Evolutionary conservation across 2,113 vertebrate species (phyloP).

Genomic region (Danio rerio): DNA sequence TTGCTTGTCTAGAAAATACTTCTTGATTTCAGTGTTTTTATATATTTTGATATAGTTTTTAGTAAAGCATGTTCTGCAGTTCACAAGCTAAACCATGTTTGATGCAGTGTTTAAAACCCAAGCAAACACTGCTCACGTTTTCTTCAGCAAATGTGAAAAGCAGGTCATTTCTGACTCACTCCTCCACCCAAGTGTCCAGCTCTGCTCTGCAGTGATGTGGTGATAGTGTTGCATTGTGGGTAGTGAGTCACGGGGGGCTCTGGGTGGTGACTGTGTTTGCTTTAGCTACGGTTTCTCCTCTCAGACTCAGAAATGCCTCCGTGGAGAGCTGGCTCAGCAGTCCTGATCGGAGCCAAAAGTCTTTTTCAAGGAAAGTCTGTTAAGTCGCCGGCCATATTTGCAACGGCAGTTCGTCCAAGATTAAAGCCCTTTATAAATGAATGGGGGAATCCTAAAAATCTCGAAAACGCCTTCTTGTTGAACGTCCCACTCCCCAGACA

Average conservation of each 20-base stretch:
- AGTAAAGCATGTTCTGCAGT: too few species aligned
- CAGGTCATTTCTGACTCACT: background rate
- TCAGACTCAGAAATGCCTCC: conserved; percentile 73
- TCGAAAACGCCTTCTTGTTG: too few species aligned
- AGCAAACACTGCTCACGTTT: background rate
- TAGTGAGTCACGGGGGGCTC: conserved; percentile 24
- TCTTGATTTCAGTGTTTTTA: too few species aligned
- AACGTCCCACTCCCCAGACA: too few species aligned
- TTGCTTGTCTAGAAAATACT: too few species aligned
- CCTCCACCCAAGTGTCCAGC: background rate
- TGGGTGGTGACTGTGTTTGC: conserved; percentile 68
- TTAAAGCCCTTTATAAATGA: too few species aligned
- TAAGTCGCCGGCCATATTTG: too few species aligned
- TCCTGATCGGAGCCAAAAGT: conserved; percentile 32
- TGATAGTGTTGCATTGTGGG: conserved; percentile 20
- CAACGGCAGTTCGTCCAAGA: too few species aligned
- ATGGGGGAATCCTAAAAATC: too few species aligned
- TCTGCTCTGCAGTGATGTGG: conserved; percentile 2
- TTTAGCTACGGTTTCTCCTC: conserved; percentile 76
- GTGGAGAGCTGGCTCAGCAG: conserved; percentile 74
- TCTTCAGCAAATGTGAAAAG: background rate
- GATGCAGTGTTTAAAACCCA: background rate
- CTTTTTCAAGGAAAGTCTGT: too few species aligned
- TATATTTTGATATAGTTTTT: too few species aligned
- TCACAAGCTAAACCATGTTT: too few species aligned